Evolutionary conservation across 2,113 vertebrate species (phyloP).

Genomic region (Pachycephala philippinensis): DNA sequence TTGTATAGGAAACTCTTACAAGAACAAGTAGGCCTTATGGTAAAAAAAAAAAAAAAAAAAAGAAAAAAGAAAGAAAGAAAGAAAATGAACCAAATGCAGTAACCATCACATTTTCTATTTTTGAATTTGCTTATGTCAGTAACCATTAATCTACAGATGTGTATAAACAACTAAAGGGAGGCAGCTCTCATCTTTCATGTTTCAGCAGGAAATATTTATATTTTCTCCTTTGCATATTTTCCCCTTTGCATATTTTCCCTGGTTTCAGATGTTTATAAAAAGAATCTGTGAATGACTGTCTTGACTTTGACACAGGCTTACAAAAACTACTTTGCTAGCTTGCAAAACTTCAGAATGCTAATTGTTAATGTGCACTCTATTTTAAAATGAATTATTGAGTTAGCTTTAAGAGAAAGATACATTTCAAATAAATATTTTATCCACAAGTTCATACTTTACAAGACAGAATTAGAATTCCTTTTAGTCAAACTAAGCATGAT

Average conservation of each 20-base stretch:
- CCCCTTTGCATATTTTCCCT: not conserved
- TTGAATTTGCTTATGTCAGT: not conserved
- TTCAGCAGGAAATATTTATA: slow-evolving; percentile 14
- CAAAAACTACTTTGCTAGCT: not conserved
- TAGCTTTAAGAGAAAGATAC: not conserved
- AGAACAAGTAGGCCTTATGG: not conserved
- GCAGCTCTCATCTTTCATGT: not conserved
- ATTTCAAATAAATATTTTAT: not conserved
- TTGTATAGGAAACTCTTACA: not conserved
- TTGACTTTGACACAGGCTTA: not conserved
- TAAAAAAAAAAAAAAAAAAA: not conserved
- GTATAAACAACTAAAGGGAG: not conserved
- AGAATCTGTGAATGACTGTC: not conserved
- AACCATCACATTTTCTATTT: not conserved
- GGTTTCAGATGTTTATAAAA: not conserved
- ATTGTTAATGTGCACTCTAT: not conserved
- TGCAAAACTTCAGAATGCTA: not conserved
- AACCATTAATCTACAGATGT: not conserved
- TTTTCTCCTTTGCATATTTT: slow-evolving; percentile 2
- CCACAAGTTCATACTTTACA: not conserved
- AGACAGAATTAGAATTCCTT: not conserved
- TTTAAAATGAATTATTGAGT: not conserved
- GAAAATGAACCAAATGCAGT: not conserved
- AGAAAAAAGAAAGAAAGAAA: no score
- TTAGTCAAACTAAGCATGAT: not conserved